These are phyloP conservation scores for Morbakka virulenta DNA, from an alignment of 30 jellyfish, hydroid and myxozoan genomes.

Conservation along the genomic window DNA sequence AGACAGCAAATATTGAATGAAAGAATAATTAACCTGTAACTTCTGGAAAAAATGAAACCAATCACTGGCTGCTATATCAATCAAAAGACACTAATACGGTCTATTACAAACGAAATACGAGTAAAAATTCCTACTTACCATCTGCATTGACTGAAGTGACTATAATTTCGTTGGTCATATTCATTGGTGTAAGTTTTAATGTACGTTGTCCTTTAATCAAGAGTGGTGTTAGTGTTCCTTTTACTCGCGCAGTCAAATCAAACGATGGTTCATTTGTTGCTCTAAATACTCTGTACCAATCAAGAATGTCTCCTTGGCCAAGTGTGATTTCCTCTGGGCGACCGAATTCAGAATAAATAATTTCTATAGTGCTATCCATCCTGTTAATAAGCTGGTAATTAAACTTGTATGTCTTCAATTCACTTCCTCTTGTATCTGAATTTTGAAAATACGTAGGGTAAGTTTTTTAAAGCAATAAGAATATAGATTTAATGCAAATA, in stretches of 20 bases:
- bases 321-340: slow-evolving; percentile 71
- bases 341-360: slow-evolving; percentile 81
- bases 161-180: slow-evolving; percentile 28
- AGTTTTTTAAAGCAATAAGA: neutral
- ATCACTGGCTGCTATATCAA: too few relatives aligned
- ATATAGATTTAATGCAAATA: neutral
- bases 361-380: slow-evolving; percentile 61
- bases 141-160: slow-evolving; percentile 77
- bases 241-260: slow-evolving; percentile 57
- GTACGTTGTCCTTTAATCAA: slow-evolving; percentile 77
- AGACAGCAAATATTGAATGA: too few relatives aligned
- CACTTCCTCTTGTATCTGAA: slow-evolving; percentile 56
- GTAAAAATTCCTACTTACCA: too few relatives aligned
- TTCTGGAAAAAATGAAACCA: too few relatives aligned
- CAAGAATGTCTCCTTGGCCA: slow-evolving; percentile 73
- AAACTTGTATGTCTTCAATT: slow-evolving; percentile 57
- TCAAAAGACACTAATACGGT: too few relatives aligned
- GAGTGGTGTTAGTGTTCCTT: slow-evolving; percentile 55
- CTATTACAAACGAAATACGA: too few relatives aligned
- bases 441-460: too few relatives aligned
- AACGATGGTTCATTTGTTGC: slow-evolving; percentile 71
- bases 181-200: slow-evolving; percentile 43
- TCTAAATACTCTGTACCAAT: slow-evolving; percentile 82
- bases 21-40: too few relatives aligned
- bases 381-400: slow-evolving; percentile 81